Evolutionary conservation across 2,113 vertebrate species (phyloP).

Genomic region (Rhinopomastus cyanomelas): DNA sequence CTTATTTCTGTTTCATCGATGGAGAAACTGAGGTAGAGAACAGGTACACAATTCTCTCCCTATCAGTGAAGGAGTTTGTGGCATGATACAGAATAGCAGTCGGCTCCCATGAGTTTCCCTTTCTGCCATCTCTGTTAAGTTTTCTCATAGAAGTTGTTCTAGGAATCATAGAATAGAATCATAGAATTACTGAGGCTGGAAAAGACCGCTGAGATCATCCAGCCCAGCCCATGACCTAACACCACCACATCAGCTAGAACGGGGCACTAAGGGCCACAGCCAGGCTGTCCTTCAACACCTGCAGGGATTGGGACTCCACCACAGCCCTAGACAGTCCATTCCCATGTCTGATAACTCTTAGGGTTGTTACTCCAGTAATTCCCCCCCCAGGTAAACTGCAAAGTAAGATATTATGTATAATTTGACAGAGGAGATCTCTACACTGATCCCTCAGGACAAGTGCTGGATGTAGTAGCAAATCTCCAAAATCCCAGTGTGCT

Average conservation of each 20-base stretch:
- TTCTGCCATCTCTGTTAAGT: neutral
- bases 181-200: no score
- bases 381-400: neutral
- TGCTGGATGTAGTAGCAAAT: neutral
- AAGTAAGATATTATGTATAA: neutral
- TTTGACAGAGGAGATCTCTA: neutral
- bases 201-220: no score
- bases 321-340: no score
- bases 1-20: slow-evolving; percentile 20
- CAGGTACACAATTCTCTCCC: neutral
- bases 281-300: no score
- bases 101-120: neutral
- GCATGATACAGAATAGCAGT: neutral
- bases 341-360: neutral
- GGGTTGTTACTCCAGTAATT: slow-evolving; percentile 14
- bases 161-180: no score
- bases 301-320: no score
- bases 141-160: neutral
- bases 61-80: neutral
- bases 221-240: no score
- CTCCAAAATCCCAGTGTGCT: neutral
- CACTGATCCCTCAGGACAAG: neutral
- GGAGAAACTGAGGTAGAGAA: slow-evolving; percentile 28
- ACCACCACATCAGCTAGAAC: no score
- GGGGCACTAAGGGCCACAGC: no score